These are phyloP conservation scores for Crossocerus cetratus DNA, from an alignment of 2,888 invertebrate species.

Conservation along the genomic window DNA sequence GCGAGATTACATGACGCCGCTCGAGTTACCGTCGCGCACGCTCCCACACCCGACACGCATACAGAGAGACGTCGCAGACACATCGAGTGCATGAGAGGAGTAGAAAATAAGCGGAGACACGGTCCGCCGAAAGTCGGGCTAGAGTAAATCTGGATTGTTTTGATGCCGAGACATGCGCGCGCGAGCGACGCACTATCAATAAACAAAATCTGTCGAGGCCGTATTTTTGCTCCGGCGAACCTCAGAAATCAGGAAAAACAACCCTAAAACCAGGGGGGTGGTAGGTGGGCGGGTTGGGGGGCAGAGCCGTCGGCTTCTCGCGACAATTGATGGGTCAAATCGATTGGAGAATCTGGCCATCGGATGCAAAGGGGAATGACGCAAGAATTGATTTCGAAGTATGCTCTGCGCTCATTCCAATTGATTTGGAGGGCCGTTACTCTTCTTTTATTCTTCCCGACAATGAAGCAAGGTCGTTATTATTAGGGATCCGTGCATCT, in stretches of 20 bases:
- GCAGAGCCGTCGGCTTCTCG: not conserved
- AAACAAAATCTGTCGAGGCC: not conserved
- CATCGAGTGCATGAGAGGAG: not conserved
- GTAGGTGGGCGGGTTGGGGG: no score
- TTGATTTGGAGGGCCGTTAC: slow-evolving; percentile 6
- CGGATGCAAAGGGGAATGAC: slow-evolving; percentile 6
- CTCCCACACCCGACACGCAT: no score
- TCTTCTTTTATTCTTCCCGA: slow-evolving; percentile 10
- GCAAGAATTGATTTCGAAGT: slow-evolving; percentile 16
- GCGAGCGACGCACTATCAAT: not conserved
- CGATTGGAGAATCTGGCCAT: slow-evolving; percentile 11
- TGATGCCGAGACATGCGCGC: not conserved
- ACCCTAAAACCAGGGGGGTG: not conserved
- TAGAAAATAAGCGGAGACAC: not conserved
- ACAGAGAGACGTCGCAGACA: no score
- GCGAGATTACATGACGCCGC: not conserved
- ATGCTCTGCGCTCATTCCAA: slow-evolving; percentile 6
- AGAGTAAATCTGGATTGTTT: not conserved
- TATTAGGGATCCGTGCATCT: slow-evolving; percentile 1
- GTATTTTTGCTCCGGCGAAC: not conserved
- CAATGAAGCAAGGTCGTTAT: slow-evolving; percentile 8
- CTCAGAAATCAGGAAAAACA: not conserved
- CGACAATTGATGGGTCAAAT: slow-evolving; percentile 16
- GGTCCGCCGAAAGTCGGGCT: not conserved
- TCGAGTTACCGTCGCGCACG: not conserved